Evolutionary conservation across 2,797 vertebrate species (phyloP).

Genomic region (Lerista edwardsae): DNA sequence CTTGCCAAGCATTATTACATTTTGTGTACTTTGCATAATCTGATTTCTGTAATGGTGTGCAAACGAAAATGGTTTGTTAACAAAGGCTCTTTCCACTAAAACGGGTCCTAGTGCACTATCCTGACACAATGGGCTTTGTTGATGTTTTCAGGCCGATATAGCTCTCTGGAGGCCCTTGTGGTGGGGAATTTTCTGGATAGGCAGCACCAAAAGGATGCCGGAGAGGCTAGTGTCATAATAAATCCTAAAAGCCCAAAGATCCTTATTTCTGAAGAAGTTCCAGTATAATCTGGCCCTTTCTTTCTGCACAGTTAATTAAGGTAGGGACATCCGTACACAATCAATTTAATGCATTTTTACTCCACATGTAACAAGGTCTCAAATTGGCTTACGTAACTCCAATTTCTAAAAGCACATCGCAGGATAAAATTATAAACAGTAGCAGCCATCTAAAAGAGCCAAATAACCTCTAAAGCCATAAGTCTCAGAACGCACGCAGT

Average conservation of each 20-base stretch:
- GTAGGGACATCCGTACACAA: no score
- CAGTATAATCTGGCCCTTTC: no score
- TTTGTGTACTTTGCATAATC: conserved; percentile 25
- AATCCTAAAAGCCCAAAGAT: neutral
- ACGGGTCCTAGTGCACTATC: neutral
- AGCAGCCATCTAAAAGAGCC: no score
- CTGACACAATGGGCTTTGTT: neutral
- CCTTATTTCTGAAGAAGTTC: neutral
- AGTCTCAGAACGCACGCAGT: no score
- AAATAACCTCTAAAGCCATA: no score
- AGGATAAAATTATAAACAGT: no score
- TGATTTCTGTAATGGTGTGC: conserved; percentile 28
- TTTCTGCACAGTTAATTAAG: no score
- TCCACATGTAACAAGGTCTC: no score
- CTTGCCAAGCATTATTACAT: conserved; percentile 34
- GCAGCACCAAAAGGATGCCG: neutral
- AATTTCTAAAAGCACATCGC: no score
- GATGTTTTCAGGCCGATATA: neutral
- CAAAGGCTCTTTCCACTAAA: neutral
- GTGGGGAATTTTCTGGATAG: neutral
- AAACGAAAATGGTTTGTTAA: conserved; percentile 21
- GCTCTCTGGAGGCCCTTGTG: neutral
- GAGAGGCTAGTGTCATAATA: no score
- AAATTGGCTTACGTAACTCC: no score
- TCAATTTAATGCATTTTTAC: no score